These are phyloP conservation scores for Dicaeum eximium DNA, from an alignment of 2,113 vertebrate genomes.

Conservation along the genomic window DNA sequence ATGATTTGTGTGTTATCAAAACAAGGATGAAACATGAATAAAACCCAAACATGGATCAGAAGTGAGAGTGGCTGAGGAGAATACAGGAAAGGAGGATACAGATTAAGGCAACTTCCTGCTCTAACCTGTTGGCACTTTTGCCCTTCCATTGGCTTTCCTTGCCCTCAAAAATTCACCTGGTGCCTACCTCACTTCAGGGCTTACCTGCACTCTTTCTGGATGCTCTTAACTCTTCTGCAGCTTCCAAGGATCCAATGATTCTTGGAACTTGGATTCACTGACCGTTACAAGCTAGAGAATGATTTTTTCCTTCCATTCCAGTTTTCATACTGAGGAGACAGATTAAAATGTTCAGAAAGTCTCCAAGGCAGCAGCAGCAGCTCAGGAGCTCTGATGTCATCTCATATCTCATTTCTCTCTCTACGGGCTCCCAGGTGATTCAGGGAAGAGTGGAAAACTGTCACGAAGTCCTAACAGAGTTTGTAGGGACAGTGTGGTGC, in stretches of 20 bases:
- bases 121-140: neutral
- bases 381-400: neutral
- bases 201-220: neutral
- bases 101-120: neutral
- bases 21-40: neutral
- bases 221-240: neutral
- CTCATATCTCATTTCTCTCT: neutral
- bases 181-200: neutral
- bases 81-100: neutral
- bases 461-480: neutral
- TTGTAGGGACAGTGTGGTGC: neutral
- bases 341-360: neutral
- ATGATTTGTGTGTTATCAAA: neutral
- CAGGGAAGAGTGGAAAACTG: neutral
- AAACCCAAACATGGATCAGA: fast-evolving
- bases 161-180: neutral
- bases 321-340: neutral
- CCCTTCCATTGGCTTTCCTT: neutral
- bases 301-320: neutral
- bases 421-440: neutral
- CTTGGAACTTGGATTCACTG: neutral
- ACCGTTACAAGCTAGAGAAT: neutral
- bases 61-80: neutral
- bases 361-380: neutral
- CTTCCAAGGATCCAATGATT: neutral